phyloP scores from a whole-genome alignment of 53 echinoderm and acorn worm species.

The Henricia sp. region DNA sequence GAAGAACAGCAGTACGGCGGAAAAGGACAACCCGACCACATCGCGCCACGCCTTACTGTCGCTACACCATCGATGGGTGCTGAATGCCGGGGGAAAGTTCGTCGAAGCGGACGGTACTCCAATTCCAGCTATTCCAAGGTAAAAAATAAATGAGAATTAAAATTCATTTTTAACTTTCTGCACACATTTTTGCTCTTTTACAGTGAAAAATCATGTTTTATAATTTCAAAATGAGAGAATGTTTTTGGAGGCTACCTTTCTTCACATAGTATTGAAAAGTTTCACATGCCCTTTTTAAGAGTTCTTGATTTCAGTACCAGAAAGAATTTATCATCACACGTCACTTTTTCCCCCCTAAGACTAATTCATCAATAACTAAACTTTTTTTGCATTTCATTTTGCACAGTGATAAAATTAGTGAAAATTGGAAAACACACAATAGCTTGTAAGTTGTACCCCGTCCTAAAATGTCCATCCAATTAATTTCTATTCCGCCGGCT shows the following conservation, averaged over 20 bases:
- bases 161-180: no score
- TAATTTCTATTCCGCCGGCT: no score
- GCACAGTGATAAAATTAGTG: slow-evolving; percentile 8
- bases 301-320: no score
- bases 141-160: neutral
- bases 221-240: neutral
- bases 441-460: neutral
- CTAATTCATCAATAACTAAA: neutral
- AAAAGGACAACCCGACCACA: slow-evolving; percentile 97
- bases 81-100: slow-evolving; percentile 93
- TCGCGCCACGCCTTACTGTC: slow-evolving; percentile 90
- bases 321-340: no score
- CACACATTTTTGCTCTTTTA: neutral
- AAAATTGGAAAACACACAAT: slow-evolving; percentile 10
- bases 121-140: slow-evolving; percentile 99
- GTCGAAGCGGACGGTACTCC: slow-evolving; percentile 85
- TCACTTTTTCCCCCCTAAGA: no score
- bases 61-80: slow-evolving; percentile 92
- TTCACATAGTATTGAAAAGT: no score
- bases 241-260: neutral
- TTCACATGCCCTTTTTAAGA: no score
- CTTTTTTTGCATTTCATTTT: neutral
- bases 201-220: neutral
- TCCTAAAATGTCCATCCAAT: no score
- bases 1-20: slow-evolving; percentile 93